A percentile compares a stretch with the other conserved stretches of the same genome.
Conservation (phyloP, 2,113 vertebrate species). For the Oenanthe melanoleuca region DNA sequence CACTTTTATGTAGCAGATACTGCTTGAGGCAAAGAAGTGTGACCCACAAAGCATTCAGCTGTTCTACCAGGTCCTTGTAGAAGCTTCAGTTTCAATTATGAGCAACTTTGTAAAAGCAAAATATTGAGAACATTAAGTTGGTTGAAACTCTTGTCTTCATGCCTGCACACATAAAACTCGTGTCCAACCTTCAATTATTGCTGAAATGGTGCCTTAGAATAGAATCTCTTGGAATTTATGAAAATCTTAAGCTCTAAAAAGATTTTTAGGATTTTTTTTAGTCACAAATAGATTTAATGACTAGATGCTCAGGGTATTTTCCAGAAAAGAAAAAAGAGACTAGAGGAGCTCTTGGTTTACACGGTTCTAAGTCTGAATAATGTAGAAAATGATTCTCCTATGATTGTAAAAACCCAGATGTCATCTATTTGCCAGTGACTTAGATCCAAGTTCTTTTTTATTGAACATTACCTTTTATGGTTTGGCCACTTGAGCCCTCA, state of each 20-base stretch:
- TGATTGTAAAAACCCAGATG: rapidly evolving
- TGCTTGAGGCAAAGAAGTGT: rapidly evolving
- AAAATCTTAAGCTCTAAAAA: not conserved
- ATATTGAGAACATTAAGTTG: not conserved
- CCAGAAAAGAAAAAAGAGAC: not conserved
- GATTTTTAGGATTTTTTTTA: not conserved
- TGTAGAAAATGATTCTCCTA: not conserved
- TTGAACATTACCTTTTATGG: not conserved
- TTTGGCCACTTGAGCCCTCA: not conserved
- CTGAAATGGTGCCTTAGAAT: not conserved
- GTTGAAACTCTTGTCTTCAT: not conserved
- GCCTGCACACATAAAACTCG: not conserved
- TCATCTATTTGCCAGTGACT: not conserved
- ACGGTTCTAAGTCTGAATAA: not conserved
- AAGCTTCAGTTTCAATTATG: not conserved
- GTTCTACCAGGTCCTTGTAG: not conserved
- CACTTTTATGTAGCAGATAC: not conserved
- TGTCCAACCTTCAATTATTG: not conserved
- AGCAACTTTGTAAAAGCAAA: not conserved
- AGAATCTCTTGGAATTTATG: not conserved
- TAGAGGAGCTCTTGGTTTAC: not conserved
- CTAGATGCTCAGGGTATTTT: not conserved
- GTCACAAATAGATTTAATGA: not conserved
- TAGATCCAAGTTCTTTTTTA: not conserved
- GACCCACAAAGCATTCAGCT: not conserved